Base-by-base conservation (phyloP, 2,797 vertebrate genomes). In the Ispidina lecontei region DNA sequence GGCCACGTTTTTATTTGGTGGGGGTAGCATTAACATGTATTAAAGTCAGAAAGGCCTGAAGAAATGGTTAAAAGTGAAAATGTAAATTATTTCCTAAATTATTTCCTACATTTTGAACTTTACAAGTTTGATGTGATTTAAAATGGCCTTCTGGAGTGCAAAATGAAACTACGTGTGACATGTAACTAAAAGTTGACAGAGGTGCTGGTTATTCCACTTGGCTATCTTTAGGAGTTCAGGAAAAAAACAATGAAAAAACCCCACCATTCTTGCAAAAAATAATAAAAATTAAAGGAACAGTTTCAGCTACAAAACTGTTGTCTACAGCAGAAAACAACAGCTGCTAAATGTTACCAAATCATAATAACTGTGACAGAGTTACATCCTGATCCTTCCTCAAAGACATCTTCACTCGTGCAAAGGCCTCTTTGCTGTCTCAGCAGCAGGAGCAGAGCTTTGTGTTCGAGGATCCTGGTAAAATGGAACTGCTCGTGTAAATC, bases 141-240 rank as follows among this genome's bases (percentile, higher is more conserved):
- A 90, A 96, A 96, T 95, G 96, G 94, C 94, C 94, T 96, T 93
- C 86, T 94, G 96, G 92, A 95, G 79, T 95, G 91, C 95, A 97
- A 95, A 97, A 95, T 95, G 93, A 96, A 91, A 95, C 91, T 96
- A 84, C 79, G 90, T 37, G 51, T 94, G 96, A 91, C 93, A 84
- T 96, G 98, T 93, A 96, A 95, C 95, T 93, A 95, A 71, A 84
- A 91, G 81, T 97, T 97, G 96, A 96, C 96, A 96, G 97, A 95
- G 97, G 96, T 96, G 95, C 91, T 96, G 92, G 89, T 94, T 95
- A 95, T 94, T 95, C 95, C 79, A 73, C 95, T 96, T 95, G 92
- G 96, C 93, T 96, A 95, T 96, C 93, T 96, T 97, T 97, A 95
- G 96, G 96, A 97, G 96, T 97, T 94, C 94, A 94, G 81, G 96